Conservation (phyloP, 37 sponge, comb jelly and placozoan species). For the Haliclona indistincta region DNA sequence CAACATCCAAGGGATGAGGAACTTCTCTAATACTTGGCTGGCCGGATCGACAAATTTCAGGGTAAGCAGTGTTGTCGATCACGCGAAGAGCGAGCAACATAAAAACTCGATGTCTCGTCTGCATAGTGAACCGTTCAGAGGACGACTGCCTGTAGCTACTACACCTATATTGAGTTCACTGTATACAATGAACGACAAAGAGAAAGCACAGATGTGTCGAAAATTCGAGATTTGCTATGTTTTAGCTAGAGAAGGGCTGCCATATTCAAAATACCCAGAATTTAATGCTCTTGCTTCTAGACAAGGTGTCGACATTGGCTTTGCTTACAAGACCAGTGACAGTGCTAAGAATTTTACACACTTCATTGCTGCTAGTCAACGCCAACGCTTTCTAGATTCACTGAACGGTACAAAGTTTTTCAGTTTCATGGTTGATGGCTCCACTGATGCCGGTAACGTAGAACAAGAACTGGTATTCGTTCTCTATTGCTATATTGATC, state of each 20-base stretch:
- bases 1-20: constrained; percentile 32
- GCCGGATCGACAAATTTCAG: constrained; percentile 58
- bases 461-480: constrained; percentile 56
- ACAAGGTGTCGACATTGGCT: constrained; percentile 66
- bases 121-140: constrained; percentile 19
- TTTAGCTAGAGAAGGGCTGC: constrained; percentile 34
- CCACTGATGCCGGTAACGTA: constrained; percentile 27
- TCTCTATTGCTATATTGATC: constrained; percentile 26
- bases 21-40: constrained; percentile 60
- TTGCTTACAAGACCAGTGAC: constrained; percentile 34
- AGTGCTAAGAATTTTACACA: constrained; percentile 32
- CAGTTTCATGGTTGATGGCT: constrained; percentile 68
- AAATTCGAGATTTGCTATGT: constrained; percentile 44
- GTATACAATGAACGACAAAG: constrained; percentile 10
- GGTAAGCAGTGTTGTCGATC: constrained; percentile 60
- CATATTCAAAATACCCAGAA: constrained; percentile 43
- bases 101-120: constrained; percentile 28
- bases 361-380: constrained; percentile 51
- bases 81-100: constrained; percentile 53
- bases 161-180: constrained; percentile 34
- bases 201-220: constrained; percentile 3
- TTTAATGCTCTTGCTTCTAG: constrained; percentile 29
- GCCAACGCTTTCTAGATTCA: not conserved
- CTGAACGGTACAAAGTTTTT: constrained; percentile 32
- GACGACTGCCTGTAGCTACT: not conserved